Evolutionary conservation across 2,113 vertebrate genomes (phyloP).

Genomic region (Drymodes brunneopygia): DNA sequence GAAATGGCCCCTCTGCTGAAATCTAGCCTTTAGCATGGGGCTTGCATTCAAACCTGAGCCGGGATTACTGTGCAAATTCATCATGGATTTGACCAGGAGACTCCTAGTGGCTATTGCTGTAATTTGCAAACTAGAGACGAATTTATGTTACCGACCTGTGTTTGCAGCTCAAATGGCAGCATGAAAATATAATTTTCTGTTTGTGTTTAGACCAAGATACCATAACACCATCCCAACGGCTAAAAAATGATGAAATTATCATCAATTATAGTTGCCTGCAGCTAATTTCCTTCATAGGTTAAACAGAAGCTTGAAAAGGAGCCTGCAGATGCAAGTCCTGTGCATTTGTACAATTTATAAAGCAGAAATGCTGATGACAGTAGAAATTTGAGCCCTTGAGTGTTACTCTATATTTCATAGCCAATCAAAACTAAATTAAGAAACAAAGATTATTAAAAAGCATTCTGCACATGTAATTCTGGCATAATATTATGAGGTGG

Average conservation of each 20-base stretch:
- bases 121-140: neutral
- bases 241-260: slow-evolving; percentile 59
- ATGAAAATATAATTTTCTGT: neutral
- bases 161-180: neutral
- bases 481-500: slow-evolving; percentile 70
- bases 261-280: slow-evolving; percentile 43
- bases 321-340: slow-evolving; percentile 27
- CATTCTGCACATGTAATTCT: slow-evolving; percentile 70
- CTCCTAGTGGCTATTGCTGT: neutral
- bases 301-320: slow-evolving; percentile 56
- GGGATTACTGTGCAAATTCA: neutral
- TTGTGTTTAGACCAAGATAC: slow-evolving; percentile 38
- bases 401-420: slow-evolving; percentile 75
- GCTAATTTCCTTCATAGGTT: slow-evolving; percentile 47
- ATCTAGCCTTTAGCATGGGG: neutral
- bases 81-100: neutral
- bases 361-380: slow-evolving; percentile 78
- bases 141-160: neutral
- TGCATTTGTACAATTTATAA: slow-evolving; percentile 66
- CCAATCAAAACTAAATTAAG: slow-evolving; percentile 87
- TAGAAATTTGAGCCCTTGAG: slow-evolving; percentile 77
- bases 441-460: slow-evolving; percentile 82
- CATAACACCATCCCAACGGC: neutral
- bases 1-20: neutral
- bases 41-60: neutral